phyloP scores from a whole-genome alignment of 2,888 invertebrate species.

The Dicyrtomina minuta region DNA sequence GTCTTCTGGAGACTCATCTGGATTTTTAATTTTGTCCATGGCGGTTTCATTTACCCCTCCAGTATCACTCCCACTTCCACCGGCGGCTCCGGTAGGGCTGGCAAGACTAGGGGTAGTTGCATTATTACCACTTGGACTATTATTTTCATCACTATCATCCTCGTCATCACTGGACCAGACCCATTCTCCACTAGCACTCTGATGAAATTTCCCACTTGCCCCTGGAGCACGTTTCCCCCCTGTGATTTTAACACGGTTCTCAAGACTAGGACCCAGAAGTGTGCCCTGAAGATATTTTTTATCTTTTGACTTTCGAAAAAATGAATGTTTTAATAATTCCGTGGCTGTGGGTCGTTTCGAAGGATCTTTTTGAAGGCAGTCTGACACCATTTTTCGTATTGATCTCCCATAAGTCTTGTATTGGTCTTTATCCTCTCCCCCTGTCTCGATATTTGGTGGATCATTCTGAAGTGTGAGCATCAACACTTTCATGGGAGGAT shows the following conservation, averaged over 20 bases:
- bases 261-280: slow-evolving; percentile 82
- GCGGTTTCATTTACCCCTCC: too few relatives aligned
- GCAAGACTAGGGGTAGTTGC: background rate
- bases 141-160: slow-evolving; percentile 59
- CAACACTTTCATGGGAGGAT: slow-evolving; percentile 98
- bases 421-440: slow-evolving; percentile 94
- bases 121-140: background rate
- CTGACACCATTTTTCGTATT: slow-evolving; percentile 93
- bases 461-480: slow-evolving; percentile 98
- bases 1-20: background rate
- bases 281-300: slow-evolving; percentile 84
- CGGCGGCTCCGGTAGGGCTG: background rate
- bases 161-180: slow-evolving; percentile 97
- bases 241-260: slow-evolving; percentile 68
- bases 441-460: slow-evolving; percentile 92
- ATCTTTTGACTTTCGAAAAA: slow-evolving; percentile 96
- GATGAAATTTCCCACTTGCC: slow-evolving; percentile 78
- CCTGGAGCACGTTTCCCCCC: slow-evolving; percentile 77
- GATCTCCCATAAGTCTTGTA: slow-evolving; percentile 97
- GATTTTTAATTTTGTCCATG: background rate
- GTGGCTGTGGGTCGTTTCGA: slow-evolving; percentile 84
- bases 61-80: background rate
- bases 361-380: slow-evolving; percentile 95
- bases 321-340: slow-evolving; percentile 93
- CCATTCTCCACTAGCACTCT: slow-evolving; percentile 96